Percentiles rank a stretch among this genome's conserved stretches.
Evolutionary conservation across 2,797 vertebrate genomes (phyloP).

Genomic region (Lacerta viridis): DNA sequence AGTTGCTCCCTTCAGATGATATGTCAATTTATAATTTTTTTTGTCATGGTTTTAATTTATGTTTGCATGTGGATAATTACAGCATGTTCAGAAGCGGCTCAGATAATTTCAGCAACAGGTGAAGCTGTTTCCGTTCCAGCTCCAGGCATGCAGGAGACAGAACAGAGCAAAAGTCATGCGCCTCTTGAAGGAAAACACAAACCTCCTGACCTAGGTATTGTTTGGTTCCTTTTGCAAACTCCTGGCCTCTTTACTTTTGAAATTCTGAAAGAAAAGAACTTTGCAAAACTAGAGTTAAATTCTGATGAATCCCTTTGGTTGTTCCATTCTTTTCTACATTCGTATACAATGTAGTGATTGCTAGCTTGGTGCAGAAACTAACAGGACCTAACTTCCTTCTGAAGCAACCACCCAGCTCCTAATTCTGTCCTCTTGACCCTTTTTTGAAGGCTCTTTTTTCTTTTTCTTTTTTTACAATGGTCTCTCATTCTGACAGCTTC

Average conservation of each 20-base stretch:
- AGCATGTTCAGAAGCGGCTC: conserved; percentile 88
- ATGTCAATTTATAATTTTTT: background rate
- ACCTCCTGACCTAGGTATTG: conserved; percentile 52
- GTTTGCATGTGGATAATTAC: conserved; percentile 52
- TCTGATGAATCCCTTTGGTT: background rate
- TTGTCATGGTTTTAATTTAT: conserved; percentile 43
- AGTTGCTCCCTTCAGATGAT: no score
- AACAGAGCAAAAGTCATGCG: conserved; percentile 70
- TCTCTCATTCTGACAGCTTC: background rate
- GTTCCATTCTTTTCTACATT: background rate
- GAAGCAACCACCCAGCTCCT: background rate
- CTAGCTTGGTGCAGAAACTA: background rate
- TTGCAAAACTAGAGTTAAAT: background rate
- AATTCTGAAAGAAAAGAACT: conserved; percentile 19
- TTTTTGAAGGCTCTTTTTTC: background rate
- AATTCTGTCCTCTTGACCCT: background rate
- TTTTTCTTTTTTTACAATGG: background rate
- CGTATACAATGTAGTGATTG: background rate
- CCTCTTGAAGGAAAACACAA: conserved; percentile 50
- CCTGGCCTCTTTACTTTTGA: conserved; percentile 1
- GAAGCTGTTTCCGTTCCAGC: conserved; percentile 91
- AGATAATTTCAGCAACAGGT: conserved; percentile 93
- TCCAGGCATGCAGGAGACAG: conserved; percentile 84
- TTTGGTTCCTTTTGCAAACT: background rate
- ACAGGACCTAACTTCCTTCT: background rate